phyloP scores from a whole-genome alignment of 2,888 invertebrate species.

The Heliconius erato region DNA sequence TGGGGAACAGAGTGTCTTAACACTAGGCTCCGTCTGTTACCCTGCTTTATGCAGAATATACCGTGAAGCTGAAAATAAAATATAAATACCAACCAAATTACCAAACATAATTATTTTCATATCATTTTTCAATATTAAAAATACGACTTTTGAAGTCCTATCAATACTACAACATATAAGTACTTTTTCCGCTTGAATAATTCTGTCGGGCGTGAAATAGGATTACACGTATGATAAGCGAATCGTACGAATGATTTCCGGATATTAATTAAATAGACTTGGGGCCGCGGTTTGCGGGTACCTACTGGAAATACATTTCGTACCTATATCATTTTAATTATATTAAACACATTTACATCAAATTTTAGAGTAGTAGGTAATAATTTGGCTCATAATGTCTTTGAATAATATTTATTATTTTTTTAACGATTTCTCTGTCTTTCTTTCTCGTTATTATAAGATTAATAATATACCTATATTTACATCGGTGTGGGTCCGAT shows the following conservation, averaged over 20 bases:
- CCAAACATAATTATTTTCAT: not conserved
- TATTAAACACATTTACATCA: not conserved
- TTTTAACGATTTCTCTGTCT: too few species aligned
- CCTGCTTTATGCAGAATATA: too few species aligned
- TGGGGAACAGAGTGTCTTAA: too few species aligned
- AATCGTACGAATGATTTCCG: slow-evolving; percentile 34
- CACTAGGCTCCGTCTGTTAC: too few species aligned
- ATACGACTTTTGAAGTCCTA: not conserved
- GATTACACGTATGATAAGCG: slow-evolving; percentile 42
- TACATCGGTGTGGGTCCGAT: too few species aligned
- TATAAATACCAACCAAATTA: too few species aligned
- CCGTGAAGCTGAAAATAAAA: too few species aligned
- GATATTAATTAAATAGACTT: slow-evolving; percentile 39
- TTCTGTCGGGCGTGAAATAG: slow-evolving; percentile 31
- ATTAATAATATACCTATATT: too few species aligned
- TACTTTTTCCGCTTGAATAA: slow-evolving; percentile 40
- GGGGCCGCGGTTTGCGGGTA: not conserved
- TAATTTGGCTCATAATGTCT: too few species aligned
- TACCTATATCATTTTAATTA: not conserved
- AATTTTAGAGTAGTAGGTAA: not conserved
- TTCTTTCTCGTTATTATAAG: too few species aligned
- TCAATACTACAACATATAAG: slow-evolving; percentile 18
- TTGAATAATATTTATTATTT: too few species aligned
- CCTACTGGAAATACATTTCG: not conserved
- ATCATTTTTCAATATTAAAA: not conserved